Evolutionary conservation across 2,888 invertebrate genomes (phyloP), one percentile per base, ranked within the genome.

Genomic region (Halictus ligatus): DNA sequence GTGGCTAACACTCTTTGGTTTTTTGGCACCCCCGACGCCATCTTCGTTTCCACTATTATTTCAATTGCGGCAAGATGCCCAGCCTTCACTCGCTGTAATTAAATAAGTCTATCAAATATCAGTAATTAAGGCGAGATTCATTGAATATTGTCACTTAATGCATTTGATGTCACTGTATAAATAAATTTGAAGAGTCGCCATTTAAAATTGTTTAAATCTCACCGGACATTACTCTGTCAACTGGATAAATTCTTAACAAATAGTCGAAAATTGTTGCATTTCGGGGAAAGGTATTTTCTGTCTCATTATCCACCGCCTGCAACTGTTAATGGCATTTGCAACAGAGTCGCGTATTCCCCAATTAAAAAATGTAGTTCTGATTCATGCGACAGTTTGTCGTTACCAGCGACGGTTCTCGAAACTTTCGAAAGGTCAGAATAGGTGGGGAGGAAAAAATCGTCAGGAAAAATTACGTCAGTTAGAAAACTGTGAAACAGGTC

Each of bases 381-480:
- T 67, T 50, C 0, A 3, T 8, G n/a, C 43, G 1, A 25, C 43
- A 64, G 54, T 77, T 54, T 77, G 69, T 58, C 46, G 67, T 74
- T 74, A 74, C 60, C 84, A 12, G 13, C 18, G 71, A 4, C n/a
- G 15, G 69, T 60, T 73, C n/a, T 25, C 15, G 35, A 15, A 85
- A 85, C 84, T 85, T 85, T 79, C 72, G 15, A 60, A 75, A 84
- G 58, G 79, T 76, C 60, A 18, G 67, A 29, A 29, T 13, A 18
- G 67, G 29, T 3, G n/a, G 64, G 64, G 64, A 58, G 54, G 60
- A 12, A 73, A 85, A 77, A 74, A 69, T 72, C 35, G 35, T 35
- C 35, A 0, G 58, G 58, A 64, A 91, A 92, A 92, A 92, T 92
- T 89, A 90, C 83, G 85, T 80, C 67, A 75, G 54, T 74, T 69